phyloP scores from a whole-genome alignment of 2,888 invertebrate species.

The Lycocerus yunnanus region DNA sequence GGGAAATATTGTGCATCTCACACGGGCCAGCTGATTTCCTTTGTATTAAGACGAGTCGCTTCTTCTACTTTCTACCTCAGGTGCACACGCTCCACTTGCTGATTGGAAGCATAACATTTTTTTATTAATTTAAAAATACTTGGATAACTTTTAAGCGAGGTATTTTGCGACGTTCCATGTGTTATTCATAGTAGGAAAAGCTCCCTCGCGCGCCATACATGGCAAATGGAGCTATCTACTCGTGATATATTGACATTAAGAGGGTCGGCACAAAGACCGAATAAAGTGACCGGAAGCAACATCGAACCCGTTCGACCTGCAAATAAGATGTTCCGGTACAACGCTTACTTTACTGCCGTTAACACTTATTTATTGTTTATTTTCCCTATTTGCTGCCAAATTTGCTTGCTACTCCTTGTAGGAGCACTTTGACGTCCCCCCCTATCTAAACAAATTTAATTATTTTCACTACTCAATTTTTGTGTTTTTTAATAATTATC shows the following conservation, averaged over 20 bases:
- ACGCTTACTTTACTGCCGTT: constrained; percentile 29
- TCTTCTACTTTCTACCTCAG: constrained; percentile 35
- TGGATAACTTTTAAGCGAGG: constrained; percentile 12
- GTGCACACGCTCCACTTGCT: constrained; percentile 41
- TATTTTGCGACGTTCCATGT: constrained; percentile 13
- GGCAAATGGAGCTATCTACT: constrained; percentile 48
- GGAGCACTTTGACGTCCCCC: too few species aligned
- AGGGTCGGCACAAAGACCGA: constrained; percentile 48
- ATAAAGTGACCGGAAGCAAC: constrained; percentile 52
- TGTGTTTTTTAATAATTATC: too few species aligned
- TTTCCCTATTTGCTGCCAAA: constrained; percentile 18
- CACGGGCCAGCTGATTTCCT: constrained; percentile 45
- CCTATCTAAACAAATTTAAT: too few species aligned
- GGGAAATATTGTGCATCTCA: constrained; percentile 40
- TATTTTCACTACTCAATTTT: too few species aligned
- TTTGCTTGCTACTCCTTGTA: not conserved
- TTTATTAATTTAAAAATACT: constrained; percentile 43
- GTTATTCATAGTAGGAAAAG: constrained; percentile 25
- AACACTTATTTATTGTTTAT: constrained; percentile 31
- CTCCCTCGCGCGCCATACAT: constrained; percentile 36
- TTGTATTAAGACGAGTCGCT: constrained; percentile 32
- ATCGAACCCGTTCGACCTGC: constrained; percentile 49
- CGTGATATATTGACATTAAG: constrained; percentile 53
- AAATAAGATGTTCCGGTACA: constrained; percentile 50
- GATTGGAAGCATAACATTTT: constrained; percentile 42